Conservation (phyloP, 30 jellyfish, hydroid and myxozoan species). For the Hydractinia echinata region DNA sequence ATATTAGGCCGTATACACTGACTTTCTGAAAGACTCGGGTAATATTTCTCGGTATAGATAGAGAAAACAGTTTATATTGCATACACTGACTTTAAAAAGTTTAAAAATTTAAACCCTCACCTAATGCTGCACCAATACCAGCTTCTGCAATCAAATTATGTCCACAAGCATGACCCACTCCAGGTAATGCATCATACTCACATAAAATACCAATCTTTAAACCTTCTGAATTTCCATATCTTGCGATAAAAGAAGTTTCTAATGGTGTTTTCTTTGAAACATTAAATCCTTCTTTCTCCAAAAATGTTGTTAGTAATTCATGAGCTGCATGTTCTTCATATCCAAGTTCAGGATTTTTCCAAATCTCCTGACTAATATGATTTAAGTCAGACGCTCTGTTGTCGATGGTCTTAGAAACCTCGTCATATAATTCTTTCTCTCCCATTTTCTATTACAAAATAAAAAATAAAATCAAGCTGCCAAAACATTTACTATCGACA, state of each 20-base stretch:
- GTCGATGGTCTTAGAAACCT: constrained; percentile 42
- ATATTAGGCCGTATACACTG: not conserved
- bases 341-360: constrained; percentile 78
- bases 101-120: constrained; percentile 6
- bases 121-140: constrained; percentile 86
- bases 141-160: constrained; percentile 65
- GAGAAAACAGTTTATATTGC: not conserved
- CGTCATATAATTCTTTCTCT: constrained; percentile 30
- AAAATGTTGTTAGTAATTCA: constrained; percentile 40
- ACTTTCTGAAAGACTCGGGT: not conserved
- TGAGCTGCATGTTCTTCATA: constrained; percentile 74
- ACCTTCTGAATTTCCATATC: constrained; percentile 66
- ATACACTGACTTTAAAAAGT: not conserved
- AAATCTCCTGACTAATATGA: constrained; percentile 56
- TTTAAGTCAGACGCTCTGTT: constrained; percentile 32
- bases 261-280: constrained; percentile 65
- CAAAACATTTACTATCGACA: too few species aligned
- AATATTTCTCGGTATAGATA: too few species aligned
- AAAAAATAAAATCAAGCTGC: too few species aligned
- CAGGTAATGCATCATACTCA: constrained; percentile 98
- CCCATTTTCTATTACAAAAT: not conserved
- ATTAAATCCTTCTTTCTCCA: constrained; percentile 74
- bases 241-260: constrained; percentile 82
- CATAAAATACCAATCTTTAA: constrained; percentile 63
- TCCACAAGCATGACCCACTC: constrained; percentile 97